Evolutionary conservation across 2,113 vertebrate species (phyloP).

Genomic region (Myxocyprinus asiaticus): DNA sequence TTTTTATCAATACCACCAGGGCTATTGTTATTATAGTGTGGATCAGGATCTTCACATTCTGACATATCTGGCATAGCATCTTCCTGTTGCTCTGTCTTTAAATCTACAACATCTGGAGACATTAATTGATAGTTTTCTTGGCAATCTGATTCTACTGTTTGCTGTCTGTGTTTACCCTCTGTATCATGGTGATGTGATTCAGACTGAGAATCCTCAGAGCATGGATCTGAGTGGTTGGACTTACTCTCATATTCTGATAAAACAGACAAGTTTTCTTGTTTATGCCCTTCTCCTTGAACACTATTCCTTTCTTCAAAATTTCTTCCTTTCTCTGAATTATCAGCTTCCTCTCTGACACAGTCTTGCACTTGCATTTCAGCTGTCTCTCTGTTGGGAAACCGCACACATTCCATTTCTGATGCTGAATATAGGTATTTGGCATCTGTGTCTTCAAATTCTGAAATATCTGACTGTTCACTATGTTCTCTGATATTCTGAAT

Average conservation of each 20-base stretch:
- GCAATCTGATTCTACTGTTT: conserved; percentile 8
- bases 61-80: not conserved
- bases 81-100: not conserved
- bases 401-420: not conserved
- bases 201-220: not conserved
- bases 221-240: not conserved
- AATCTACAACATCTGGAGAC: not conserved
- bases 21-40: not conserved
- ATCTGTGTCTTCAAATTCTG: not conserved
- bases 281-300: not conserved
- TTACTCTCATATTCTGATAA: not conserved
- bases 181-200: not conserved
- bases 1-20: not conserved
- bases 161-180: not conserved
- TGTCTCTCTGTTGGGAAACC: not conserved
- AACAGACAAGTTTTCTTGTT: conserved; percentile 1
- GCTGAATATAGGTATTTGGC: not conserved
- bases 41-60: conserved; percentile 4
- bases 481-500: not conserved
- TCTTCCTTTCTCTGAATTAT: not conserved
- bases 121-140: conserved; percentile 16
- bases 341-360: not conserved
- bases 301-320: too few species aligned
- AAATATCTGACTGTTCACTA: conserved; percentile 9
- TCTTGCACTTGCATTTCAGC: not conserved